Evolutionary conservation across 2,113 vertebrate species (phyloP).

Genomic region (Ictidomys tridecemlineatus): DNA sequence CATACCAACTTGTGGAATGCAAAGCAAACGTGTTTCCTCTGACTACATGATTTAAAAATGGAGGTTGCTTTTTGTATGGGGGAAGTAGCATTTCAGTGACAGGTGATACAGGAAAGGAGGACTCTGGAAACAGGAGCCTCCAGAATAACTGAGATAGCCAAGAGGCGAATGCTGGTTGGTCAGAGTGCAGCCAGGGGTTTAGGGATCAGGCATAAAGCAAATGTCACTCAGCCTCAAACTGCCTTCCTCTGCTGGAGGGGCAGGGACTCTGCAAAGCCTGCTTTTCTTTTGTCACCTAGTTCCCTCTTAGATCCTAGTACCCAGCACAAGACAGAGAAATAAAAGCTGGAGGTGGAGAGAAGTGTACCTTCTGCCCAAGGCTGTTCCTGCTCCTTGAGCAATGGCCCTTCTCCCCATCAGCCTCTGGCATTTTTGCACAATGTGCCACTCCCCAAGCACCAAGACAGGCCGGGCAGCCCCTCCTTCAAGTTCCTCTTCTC

Average conservation of each 20-base stretch:
- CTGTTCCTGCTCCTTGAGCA: neutral
- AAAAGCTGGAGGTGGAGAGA: neutral
- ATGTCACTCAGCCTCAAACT: neutral
- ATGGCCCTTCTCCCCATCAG: neutral
- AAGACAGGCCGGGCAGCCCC: neutral
- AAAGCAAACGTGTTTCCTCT: neutral
- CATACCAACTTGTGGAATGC: neutral
- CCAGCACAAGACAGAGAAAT: neutral
- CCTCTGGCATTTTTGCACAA: neutral
- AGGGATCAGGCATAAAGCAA: neutral
- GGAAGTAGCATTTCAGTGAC: fast-evolving
- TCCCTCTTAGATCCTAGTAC: neutral
- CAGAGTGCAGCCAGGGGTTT: neutral
- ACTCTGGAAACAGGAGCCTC: too few species aligned
- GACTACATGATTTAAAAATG: neutral
- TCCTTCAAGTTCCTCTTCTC: neutral
- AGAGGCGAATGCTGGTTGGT: neutral
- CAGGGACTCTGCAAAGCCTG: neutral
- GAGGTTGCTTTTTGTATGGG: neutral
- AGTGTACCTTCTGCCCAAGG: too few species aligned
- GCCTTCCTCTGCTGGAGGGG: neutral
- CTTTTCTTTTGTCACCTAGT: fast-evolving
- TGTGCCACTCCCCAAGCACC: neutral
- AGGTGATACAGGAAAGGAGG: neutral
- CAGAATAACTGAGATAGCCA: neutral